Evolutionary conservation across 2,113 vertebrate species (phyloP).

Genomic region (Dromiciops gliroides): DNA sequence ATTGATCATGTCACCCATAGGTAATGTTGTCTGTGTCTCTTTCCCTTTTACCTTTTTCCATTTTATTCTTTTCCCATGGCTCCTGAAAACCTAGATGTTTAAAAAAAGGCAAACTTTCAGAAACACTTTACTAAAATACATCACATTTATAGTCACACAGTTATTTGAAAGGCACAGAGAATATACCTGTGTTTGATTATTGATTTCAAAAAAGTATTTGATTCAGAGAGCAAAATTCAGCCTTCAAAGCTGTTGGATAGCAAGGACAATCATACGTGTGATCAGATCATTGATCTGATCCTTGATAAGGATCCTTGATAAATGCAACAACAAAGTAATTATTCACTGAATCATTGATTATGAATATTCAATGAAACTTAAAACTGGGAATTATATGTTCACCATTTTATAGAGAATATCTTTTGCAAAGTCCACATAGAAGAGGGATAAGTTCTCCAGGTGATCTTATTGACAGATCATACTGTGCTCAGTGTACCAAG

Average conservation of each 20-base stretch:
- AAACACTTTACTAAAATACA: background rate
- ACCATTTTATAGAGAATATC: background rate
- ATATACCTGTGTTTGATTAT: background rate
- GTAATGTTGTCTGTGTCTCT: conserved; percentile 72
- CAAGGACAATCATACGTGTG: background rate
- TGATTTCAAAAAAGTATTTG: background rate
- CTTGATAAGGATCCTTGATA: background rate
- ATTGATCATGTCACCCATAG: conserved; percentile 91
- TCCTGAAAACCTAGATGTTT: background rate
- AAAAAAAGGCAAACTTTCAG: background rate
- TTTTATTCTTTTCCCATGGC: background rate
- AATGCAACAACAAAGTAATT: background rate
- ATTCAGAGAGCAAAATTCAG: background rate
- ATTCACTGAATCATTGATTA: background rate
- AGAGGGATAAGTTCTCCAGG: background rate
- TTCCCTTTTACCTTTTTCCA: background rate
- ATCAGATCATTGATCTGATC: no score
- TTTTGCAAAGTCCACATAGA: background rate
- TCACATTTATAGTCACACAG: background rate
- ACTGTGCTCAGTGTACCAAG: background rate
- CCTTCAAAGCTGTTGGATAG: background rate
- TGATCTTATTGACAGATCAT: background rate
- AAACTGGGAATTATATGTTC: background rate
- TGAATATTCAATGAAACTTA: background rate
- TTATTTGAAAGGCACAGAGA: background rate